Base-by-base conservation (phyloP, 2,888 invertebrate genomes). In the Melieria crassipennis region DNA sequence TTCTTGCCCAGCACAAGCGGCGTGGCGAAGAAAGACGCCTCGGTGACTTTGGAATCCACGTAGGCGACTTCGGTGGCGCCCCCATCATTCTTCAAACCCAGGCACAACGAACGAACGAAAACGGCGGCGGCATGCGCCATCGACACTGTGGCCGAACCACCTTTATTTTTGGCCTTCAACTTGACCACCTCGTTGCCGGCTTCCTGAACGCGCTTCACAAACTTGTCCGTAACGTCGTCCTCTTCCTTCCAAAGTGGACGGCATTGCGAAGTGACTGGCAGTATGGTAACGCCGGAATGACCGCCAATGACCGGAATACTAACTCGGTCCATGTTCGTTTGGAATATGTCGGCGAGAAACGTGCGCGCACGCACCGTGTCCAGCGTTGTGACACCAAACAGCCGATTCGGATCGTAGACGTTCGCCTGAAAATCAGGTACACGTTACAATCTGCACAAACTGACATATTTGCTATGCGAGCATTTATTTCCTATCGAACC, bases 91-190 rank as follows among this genome's bases (percentile, higher is more conserved):
- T 80, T 91, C 87, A 98, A 88, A 10, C 94, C 99, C 70, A 91
- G 89, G 69, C 97, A 90, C 57, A 97, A 88, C 3, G 96, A 92
- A 82, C 91, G 88, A 58, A 93, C 90, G 86, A 99, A 96, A 70
- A 94, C 88, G 2, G 97, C 97, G 71, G 96, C 98, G 9, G 98
- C 97, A 85, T 91, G 97, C 0, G 98, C 98, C 97, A 98, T 98
- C 4, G 97, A 97, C n/a, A 99, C 90, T 1, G 98, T 98, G 11
- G 98, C 98, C 0, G 98, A 97, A 47, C 98, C 98, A 50, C 98
- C 98, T 13, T 94, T 93, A 73, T 98, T 99, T 30, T 30, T 30
- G 47, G 96, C 97, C 88, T 99, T 99, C 6, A 98, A 98, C 89
- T 84, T 91, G 91, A 87, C 78, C 71, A 91, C 91, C 89, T 98